Conservation (phyloP, 2,113 vertebrate species). For the Sebastes fasciatus region DNA sequence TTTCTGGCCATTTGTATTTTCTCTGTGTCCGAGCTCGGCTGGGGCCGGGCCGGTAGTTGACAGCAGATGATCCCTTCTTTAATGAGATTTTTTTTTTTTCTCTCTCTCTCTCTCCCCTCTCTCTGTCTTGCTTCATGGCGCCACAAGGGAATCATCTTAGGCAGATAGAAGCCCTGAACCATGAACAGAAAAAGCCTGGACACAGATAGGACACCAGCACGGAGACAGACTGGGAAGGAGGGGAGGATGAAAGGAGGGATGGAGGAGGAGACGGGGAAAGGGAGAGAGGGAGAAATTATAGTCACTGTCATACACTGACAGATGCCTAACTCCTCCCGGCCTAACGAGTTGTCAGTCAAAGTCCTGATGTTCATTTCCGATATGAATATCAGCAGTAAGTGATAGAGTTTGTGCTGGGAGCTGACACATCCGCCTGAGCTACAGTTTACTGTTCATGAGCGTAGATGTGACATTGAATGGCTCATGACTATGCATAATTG, state of each 20-base stretch:
- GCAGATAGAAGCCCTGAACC: conserved; percentile 72
- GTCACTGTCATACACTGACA: conserved; percentile 42
- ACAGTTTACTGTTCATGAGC: background rate
- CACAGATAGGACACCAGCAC: conserved; percentile 54
- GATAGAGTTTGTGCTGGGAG: background rate
- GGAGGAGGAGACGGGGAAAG: background rate
- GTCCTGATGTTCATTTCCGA: conserved; percentile 49
- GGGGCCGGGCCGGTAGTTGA: conserved; percentile 41
- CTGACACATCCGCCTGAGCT: background rate
- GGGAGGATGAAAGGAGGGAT: conserved; percentile 10
- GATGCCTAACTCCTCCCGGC: conserved; percentile 8
- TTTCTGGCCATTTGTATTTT: conserved; percentile 65
- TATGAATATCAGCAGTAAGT: background rate
- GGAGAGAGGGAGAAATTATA: conserved; percentile 28
- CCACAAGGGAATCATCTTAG: conserved; percentile 72
- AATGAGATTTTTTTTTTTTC: conserved; percentile 71
- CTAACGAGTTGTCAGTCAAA: conserved; percentile 11
- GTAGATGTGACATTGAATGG: background rate
- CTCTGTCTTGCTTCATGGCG: conserved; percentile 59
- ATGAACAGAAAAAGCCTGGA: conserved; percentile 67
- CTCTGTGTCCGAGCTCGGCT: conserved; percentile 53
- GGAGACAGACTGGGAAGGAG: conserved; percentile 31
- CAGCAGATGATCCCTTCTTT: conserved; percentile 75
- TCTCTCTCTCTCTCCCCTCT: conserved; percentile 2
- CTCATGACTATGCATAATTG: conserved; percentile 24